phyloP scores from a whole-genome alignment of 2,888 invertebrate species.

The Scaptomyza reducta region DNA sequence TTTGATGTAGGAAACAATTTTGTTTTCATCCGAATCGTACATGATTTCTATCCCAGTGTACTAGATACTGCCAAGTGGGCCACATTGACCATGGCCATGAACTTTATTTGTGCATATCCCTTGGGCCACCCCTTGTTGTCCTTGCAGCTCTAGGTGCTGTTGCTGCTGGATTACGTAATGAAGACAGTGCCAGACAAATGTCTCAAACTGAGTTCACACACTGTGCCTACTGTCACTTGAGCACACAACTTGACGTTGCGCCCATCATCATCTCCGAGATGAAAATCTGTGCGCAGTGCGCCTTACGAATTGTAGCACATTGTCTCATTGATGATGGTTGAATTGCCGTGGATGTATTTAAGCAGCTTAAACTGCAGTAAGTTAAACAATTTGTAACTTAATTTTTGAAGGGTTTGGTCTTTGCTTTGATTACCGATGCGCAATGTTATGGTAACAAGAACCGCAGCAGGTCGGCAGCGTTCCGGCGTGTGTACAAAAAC shows the following conservation, averaged over 20 bases:
- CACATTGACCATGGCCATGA: conserved; percentile 73
- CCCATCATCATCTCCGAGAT: conserved; percentile 55
- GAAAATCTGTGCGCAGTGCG: conserved; percentile 43
- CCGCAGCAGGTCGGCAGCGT: conserved; percentile 19
- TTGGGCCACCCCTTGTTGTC: background rate
- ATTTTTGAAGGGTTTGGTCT: conserved; percentile 38
- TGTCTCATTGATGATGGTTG: background rate
- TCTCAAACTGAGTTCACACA: conserved; percentile 65
- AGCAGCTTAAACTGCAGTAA: conserved; percentile 52
- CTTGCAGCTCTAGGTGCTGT: background rate
- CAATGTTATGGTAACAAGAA: conserved; percentile 20
- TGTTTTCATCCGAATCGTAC: too few relatives aligned
- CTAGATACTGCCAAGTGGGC: conserved; percentile 49
- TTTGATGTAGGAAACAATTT: too few relatives aligned
- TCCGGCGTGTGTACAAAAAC: background rate
- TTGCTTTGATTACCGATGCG: conserved; percentile 61
- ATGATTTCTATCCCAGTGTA: background rate
- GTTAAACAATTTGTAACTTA: conserved; percentile 47
- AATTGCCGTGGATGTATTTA: conserved; percentile 22
- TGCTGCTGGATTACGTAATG: conserved; percentile 58
- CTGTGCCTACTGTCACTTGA: conserved; percentile 16
- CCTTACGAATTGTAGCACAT: conserved; percentile 1
- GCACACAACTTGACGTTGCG: conserved; percentile 41
- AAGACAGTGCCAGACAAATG: conserved; percentile 66
- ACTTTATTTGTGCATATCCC: conserved; percentile 54